These are phyloP conservation scores for Oncorhynchus nerka DNA, from an alignment of 2,113 vertebrate genomes.

Conservation along the genomic window DNA sequence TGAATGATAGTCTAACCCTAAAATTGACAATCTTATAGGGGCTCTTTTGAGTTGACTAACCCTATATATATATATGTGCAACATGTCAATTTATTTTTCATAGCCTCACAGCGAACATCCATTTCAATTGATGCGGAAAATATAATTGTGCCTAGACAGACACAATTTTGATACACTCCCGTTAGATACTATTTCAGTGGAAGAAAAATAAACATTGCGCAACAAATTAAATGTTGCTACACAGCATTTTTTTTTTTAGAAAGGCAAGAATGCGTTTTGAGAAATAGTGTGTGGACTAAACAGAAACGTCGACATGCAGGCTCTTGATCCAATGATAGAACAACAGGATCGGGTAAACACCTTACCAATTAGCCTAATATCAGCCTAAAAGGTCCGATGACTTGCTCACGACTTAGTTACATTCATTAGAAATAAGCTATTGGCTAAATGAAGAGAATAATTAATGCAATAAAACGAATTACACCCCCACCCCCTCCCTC, in stretches of 20 bases:
- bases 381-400: conserved; percentile 81
- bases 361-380: conserved; percentile 78
- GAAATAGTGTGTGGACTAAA: background rate
- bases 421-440: conserved; percentile 93
- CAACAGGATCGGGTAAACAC: conserved; percentile 13
- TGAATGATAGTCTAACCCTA: conserved; percentile 69
- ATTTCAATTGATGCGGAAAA: too few relatives aligned
- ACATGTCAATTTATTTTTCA: conserved; percentile 45
- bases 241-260: too few relatives aligned
- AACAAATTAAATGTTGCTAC: too few relatives aligned
- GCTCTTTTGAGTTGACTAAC: conserved; percentile 65
- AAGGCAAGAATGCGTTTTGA: too few relatives aligned
- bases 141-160: too few relatives aligned
- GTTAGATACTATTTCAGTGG: too few relatives aligned
- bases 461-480: conserved; percentile 94
- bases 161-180: too few relatives aligned
- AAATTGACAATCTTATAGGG: conserved; percentile 78
- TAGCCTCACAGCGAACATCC: too few relatives aligned
- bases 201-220: too few relatives aligned
- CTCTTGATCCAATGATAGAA: conserved; percentile 33
- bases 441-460: conserved; percentile 87
- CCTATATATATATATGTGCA: conserved; percentile 8
- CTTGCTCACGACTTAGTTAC: conserved; percentile 88
- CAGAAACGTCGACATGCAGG: conserved; percentile 44
- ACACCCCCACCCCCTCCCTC: conserved; percentile 53